Base-by-base conservation (phyloP, 2,888 invertebrate species). In the Eilema depressum region DNA sequence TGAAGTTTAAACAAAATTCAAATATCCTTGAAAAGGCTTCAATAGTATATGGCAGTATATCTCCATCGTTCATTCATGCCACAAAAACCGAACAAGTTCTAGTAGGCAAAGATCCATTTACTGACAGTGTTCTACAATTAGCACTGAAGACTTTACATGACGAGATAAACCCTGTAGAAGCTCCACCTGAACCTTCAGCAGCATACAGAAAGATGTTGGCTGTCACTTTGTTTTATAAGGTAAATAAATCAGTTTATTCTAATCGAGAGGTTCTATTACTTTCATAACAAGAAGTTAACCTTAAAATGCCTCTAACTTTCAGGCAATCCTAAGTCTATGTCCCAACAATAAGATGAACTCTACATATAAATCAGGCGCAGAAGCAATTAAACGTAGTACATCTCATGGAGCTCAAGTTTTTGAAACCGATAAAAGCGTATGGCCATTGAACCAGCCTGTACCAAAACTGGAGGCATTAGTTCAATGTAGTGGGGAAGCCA, bases 401-500 rank as follows among this genome's bases (percentile, higher is more conserved):
- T 97, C 97, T 0, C 92, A 94, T 7, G 97, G 96, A 0, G 92
- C 88, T 60, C 97, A 97, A 85, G 93, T 95, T 37, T 97, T 95
- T 83, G 96, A 96, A 66, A 96, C 96, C 0, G 95, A 97, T 77
- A 93, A 96, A 68, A 90, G 93, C 0, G 77, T 96, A 57, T 97
- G 96, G 96, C 97, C 97, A 0, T 80, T 97, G 41, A 97, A 96
- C 76, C 91, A 97, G 83, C 96, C 97, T 0, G 87, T 97, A 59
- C 95, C 96, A 0, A 98, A 97, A 90, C 76, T 97, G 7, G 97
- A 97, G 86, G 96, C 88, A 10, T 73, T 92, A 80, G 93, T 83
- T 2, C 97, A 97, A 89, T 96, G 96, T 75, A 95, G 96, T 66
- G 97, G 97, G 0, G 97, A 97, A 87, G 97, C 97, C 0, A 92